Conservation (phyloP, 2,113 vertebrate species). For the Sterna hirundo region DNA sequence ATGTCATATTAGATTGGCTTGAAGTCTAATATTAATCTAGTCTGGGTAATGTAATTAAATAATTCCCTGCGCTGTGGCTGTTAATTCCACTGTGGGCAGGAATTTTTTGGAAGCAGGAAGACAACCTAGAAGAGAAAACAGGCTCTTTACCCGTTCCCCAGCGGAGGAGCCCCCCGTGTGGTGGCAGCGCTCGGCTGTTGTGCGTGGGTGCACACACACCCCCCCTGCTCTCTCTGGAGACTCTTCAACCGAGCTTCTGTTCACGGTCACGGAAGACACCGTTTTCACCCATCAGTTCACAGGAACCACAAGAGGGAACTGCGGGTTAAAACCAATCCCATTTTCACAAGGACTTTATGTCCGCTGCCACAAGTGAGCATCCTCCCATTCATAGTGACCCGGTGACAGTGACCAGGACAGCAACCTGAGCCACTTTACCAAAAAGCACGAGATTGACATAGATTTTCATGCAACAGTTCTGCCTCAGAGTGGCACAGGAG, state of each 20-base stretch:
- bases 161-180: rapidly evolving
- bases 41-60: background rate
- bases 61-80: background rate
- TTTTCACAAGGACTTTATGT: background rate
- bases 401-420: background rate
- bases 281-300: background rate
- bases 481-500: background rate
- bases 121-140: background rate
- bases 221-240: background rate
- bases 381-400: background rate
- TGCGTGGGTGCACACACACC: rapidly evolving
- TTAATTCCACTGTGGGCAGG: background rate
- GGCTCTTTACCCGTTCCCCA: background rate
- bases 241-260: background rate
- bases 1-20: background rate
- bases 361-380: background rate
- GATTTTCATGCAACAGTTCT: background rate
- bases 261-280: background rate
- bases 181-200: rapidly evolving
- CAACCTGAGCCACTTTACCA: background rate
- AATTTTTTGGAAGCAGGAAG: background rate
- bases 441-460: background rate
- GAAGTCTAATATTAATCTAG: background rate
- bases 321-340: background rate
- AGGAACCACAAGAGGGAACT: background rate